phyloP scores from a whole-genome alignment of 2,797 vertebrate genomes.

The Hapalemur alaotrensis region DNA sequence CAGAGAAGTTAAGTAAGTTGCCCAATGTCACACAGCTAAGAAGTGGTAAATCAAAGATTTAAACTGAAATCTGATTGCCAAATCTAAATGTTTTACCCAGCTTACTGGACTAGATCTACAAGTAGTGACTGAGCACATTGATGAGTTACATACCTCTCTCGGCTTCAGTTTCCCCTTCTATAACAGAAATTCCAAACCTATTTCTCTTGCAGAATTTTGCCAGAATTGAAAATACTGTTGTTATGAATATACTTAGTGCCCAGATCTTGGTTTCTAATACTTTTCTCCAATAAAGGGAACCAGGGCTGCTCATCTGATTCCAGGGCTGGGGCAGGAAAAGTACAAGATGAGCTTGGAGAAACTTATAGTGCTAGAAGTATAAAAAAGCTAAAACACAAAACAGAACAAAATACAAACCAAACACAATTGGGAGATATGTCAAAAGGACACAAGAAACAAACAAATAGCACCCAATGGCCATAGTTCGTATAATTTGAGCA shows the following conservation, averaged over 20 bases:
- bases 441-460: not conserved
- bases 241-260: not conserved
- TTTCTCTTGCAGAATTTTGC: not conserved
- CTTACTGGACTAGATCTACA: not conserved
- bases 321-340: not conserved
- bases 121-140: not conserved
- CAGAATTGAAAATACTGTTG: not conserved
- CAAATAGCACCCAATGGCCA: not conserved
- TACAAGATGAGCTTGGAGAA: not conserved
- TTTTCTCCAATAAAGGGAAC: not conserved
- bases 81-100: not conserved
- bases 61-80: not conserved
- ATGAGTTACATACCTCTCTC: not conserved
- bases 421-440: not conserved
- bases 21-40: not conserved
- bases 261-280: not conserved
- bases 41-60: not conserved
- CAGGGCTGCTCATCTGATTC: not conserved
- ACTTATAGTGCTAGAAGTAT: not conserved
- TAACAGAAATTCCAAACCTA: not conserved
- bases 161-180: not conserved
- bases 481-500: not conserved
- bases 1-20: not conserved
- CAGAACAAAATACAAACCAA: too few relatives aligned
- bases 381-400: not conserved